Evolutionary conservation across 1,140 invertebrate genomes (phyloP), one percentile per base, ranked within the genome.

Genomic region (Anastatus disparis): DNA sequence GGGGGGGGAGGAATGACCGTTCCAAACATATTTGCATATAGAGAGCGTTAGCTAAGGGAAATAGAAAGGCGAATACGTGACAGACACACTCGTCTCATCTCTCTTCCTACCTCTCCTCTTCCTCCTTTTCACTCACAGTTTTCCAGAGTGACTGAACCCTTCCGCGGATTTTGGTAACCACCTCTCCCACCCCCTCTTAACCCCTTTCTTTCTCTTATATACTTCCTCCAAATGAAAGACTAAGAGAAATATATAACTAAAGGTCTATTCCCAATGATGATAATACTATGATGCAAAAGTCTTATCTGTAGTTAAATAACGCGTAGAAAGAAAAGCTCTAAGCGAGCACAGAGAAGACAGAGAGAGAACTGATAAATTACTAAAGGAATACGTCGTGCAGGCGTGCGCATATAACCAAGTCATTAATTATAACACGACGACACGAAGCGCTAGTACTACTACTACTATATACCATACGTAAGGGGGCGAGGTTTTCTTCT

Each of bases 41-140:
- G 84, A 86, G 81, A 85, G 82, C 79, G 82, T 84, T 77, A 83
- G 81, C 81, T 84, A 85, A 85, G 82, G 84, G 84, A 86, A 86
- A 86, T 86, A 84, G 84, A 84, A n/a, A 86, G 82, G 79, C 76
- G 77, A 81, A 77, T 85, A 85, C 84, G 84, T 85, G 84, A 85
- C 82, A 80, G 76, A 78, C 75, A 15, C 15, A 10, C 55, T 4
- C 20, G 52, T n/a, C n/a, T n/a, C n/a, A n/a, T n/a, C n/a, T n/a
- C n/a, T n/a, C n/a, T n/a, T n/a, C n/a, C n/a, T n/a, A n/a, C n/a
- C n/a, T n/a, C n/a, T n/a, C 26, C 59, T 1, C n/a, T 6, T 46
- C 38, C 7, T n/a, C n/a, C n/a, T n/a, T n/a, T n/a, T n/a, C n/a
- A n/a, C n/a, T n/a, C n/a, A n/a, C n/a, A n/a, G n/a, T n/a, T n/a